These are phyloP conservation scores for Odontomachus brunneus DNA, from an alignment of 1,140 invertebrate genomes.

Conservation along the genomic window DNA sequence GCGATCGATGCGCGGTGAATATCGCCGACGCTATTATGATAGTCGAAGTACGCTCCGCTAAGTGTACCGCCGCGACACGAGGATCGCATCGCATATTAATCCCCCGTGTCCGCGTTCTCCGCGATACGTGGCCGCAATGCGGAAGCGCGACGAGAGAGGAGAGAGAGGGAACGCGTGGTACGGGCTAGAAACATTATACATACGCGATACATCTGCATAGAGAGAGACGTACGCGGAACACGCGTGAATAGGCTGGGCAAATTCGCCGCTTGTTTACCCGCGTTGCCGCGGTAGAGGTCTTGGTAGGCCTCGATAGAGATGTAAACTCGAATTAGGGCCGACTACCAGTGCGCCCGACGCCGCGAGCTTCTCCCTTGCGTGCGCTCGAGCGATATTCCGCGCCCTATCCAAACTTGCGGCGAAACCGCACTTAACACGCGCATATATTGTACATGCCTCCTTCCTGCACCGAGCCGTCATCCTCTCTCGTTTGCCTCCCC, in stretches of 20 bases:
- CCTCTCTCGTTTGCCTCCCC: conserved; percentile 4
- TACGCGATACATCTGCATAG: conserved; percentile 39
- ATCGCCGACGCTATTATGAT: neutral
- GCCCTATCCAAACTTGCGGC: conserved; percentile 71
- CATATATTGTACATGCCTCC: conserved; percentile 2
- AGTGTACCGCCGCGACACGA: neutral
- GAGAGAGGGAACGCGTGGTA: neutral
- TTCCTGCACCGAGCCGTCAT: too few relatives aligned
- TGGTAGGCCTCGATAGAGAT: conserved; percentile 73
- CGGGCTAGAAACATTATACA: neutral
- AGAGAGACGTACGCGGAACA: conserved; percentile 27
- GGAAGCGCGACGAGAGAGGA: neutral
- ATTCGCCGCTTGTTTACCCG: conserved; percentile 51
- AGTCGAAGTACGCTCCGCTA: neutral
- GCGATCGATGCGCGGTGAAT: neutral
- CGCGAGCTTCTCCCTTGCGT: conserved; percentile 71
- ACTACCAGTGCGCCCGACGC: conserved; percentile 50
- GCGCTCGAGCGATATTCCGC: conserved; percentile 69
- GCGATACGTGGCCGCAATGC: neutral
- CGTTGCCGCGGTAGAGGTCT: conserved; percentile 34
- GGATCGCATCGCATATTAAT: neutral
- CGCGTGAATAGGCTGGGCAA: conserved; percentile 40
- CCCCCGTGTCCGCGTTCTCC: neutral
- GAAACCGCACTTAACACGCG: conserved; percentile 69
- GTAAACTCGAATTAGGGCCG: conserved; percentile 75